phyloP scores from a whole-genome alignment of 1,140 invertebrate genomes.

The Carposina sasakii region DNA sequence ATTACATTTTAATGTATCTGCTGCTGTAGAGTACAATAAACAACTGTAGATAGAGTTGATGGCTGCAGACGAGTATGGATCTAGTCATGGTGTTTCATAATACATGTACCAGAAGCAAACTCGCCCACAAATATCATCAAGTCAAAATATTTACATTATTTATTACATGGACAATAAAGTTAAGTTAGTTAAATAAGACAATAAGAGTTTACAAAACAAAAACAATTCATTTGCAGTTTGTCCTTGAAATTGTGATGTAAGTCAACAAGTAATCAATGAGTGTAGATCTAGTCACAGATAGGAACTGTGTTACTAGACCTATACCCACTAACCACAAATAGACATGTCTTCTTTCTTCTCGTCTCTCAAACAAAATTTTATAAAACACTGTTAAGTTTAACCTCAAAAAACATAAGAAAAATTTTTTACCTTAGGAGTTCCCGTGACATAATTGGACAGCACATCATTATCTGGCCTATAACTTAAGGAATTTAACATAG shows the following conservation, averaged over 20 bases:
- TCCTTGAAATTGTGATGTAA: slow-evolving; percentile 7
- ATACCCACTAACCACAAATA: slow-evolving; percentile 74
- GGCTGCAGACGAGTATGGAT: slow-evolving; percentile 89
- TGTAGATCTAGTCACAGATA: slow-evolving; percentile 90
- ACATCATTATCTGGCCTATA: slow-evolving; percentile 61
- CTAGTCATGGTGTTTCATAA: slow-evolving; percentile 79
- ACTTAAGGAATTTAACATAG: slow-evolving; percentile 37
- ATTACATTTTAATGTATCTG: too few relatives aligned
- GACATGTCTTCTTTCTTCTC: slow-evolving; percentile 6
- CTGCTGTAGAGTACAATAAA: too few relatives aligned
- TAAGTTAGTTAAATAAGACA: too few relatives aligned
- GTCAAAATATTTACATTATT: slow-evolving; percentile 34
- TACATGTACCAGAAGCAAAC: slow-evolving; percentile 85
- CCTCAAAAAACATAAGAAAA: too few relatives aligned
- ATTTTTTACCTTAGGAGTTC: slow-evolving; percentile 64
- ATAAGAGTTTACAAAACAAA: too few relatives aligned
- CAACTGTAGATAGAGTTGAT: slow-evolving; percentile 60
- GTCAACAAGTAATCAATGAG: slow-evolving; percentile 79
- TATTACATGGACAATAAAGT: too few relatives aligned
- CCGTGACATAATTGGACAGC: slow-evolving; percentile 61
- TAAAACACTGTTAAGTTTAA: neutral
- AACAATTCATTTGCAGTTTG: neutral
- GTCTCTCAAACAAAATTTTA: neutral
- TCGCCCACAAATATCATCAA: slow-evolving; percentile 79
- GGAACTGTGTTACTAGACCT: slow-evolving; percentile 79